These are phyloP conservation scores for Heterocephalus glaber DNA, from an alignment of 2,113 vertebrate genomes.

Conservation along the genomic window DNA sequence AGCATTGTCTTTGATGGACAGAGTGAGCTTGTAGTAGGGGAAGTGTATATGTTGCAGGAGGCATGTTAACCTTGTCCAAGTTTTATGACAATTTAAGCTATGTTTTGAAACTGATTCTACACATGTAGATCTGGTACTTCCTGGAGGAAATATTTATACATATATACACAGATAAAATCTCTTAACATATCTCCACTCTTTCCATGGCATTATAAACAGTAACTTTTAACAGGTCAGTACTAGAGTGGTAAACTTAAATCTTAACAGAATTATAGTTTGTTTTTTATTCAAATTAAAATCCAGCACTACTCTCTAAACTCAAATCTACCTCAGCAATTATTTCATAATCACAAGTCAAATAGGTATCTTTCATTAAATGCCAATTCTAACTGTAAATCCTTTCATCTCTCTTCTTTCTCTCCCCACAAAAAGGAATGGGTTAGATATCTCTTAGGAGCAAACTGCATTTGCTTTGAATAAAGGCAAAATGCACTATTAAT, in stretches of 20 bases:
- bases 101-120: constrained; percentile 35
- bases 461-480: constrained; percentile 79
- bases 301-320: constrained; percentile 23
- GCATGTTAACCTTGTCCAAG: not conserved
- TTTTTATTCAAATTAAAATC: constrained; percentile 55
- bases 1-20: not conserved
- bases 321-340: constrained; percentile 59
- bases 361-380: constrained; percentile 79
- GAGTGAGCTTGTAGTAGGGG: too few relatives aligned
- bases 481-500: constrained; percentile 81
- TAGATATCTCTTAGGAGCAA: constrained; percentile 79
- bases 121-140: not conserved
- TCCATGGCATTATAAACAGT: not conserved
- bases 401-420: constrained; percentile 72
- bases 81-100: not conserved
- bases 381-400: constrained; percentile 75
- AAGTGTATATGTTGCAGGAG: not conserved
- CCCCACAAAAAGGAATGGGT: constrained; percentile 73
- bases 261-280: constrained; percentile 59
- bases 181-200: not conserved
- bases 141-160: not conserved
- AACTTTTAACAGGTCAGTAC: not conserved
- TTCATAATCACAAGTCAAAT: constrained; percentile 81
- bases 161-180: not conserved
- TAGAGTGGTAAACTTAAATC: constrained; percentile 5